phyloP scores from a whole-genome alignment of 2,888 invertebrate species.

The Lasius platythorax region DNA sequence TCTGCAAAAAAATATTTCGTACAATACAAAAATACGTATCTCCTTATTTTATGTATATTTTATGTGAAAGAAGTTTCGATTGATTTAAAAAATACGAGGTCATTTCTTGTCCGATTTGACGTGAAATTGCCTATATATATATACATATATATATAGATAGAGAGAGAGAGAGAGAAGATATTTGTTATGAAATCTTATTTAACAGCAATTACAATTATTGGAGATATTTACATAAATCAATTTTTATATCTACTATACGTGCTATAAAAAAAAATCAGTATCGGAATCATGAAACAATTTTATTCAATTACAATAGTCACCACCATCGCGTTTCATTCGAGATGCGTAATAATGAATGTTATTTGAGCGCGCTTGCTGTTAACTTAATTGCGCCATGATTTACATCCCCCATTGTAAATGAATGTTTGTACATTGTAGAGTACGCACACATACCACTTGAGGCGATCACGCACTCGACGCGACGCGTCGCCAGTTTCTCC shows the following conservation, averaged over 20 bases:
- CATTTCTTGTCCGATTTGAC: too few species aligned
- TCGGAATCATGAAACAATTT: conserved; percentile 12
- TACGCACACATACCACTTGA: conserved; percentile 33
- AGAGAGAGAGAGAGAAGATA: too few species aligned
- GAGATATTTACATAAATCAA: background rate
- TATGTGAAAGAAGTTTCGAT: too few species aligned
- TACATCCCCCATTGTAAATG: conserved; percentile 42
- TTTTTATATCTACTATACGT: background rate
- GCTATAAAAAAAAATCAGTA: background rate
- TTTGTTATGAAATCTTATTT: background rate
- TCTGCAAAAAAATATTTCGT: too few species aligned
- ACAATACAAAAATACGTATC: too few species aligned
- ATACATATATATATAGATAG: too few species aligned
- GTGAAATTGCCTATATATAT: too few species aligned
- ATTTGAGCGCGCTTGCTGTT: conserved; percentile 35
- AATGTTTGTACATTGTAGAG: conserved; percentile 42
- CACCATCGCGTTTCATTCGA: conserved; percentile 14
- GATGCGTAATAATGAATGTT: conserved; percentile 32
- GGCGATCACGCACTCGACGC: conserved; percentile 48
- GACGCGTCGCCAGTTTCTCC: conserved; percentile 36
- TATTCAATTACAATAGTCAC: conserved; percentile 19
- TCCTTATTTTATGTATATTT: too few species aligned
- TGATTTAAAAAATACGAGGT: too few species aligned
- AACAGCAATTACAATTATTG: background rate
- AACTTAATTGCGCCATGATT: conserved; percentile 47